These are phyloP conservation scores for Fistularia commersonii DNA, from an alignment of 2,797 vertebrate genomes.

Conservation along the genomic window DNA sequence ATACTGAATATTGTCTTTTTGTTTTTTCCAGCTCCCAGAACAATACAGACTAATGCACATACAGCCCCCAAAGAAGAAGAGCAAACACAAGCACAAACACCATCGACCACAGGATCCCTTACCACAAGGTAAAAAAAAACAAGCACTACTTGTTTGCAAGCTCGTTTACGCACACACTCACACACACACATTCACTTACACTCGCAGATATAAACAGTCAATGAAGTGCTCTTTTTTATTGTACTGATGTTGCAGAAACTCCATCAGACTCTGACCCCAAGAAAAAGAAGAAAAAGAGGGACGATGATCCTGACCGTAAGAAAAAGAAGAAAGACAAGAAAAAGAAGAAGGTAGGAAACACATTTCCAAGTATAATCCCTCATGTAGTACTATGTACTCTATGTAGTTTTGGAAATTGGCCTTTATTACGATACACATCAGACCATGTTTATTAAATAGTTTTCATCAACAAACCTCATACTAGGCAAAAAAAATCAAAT, in stretches of 20 bases:
- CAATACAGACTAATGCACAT: slow-evolving; percentile 97
- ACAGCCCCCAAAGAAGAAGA: slow-evolving; percentile 97
- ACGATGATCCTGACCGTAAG: slow-evolving; percentile 93
- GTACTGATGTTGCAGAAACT: slow-evolving; percentile 76
- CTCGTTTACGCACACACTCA: background rate
- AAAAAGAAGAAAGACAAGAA: slow-evolving; percentile 99
- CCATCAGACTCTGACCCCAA: slow-evolving; percentile 96
- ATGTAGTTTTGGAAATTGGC: no score
- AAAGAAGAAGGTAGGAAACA: slow-evolving; percentile 88
- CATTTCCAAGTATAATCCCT: background rate
- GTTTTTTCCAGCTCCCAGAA: slow-evolving; percentile 82
- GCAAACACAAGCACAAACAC: slow-evolving; percentile 95
- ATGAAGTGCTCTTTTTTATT: no score
- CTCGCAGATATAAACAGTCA: background rate
- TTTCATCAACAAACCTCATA: no score
- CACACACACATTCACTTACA: background rate
- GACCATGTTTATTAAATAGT: no score
- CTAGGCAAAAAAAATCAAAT: no score
- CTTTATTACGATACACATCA: no score
- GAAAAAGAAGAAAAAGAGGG: slow-evolving; percentile 98
- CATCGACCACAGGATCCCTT: slow-evolving; percentile 92
- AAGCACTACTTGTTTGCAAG: background rate
- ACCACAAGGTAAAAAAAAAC: slow-evolving; percentile 82
- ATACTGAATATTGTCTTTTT: slow-evolving; percentile 3
- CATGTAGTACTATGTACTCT: no score